Evolutionary conservation across 2,888 invertebrate species (phyloP).

Genomic region (Imbricaverruca yamaguchii): DNA sequence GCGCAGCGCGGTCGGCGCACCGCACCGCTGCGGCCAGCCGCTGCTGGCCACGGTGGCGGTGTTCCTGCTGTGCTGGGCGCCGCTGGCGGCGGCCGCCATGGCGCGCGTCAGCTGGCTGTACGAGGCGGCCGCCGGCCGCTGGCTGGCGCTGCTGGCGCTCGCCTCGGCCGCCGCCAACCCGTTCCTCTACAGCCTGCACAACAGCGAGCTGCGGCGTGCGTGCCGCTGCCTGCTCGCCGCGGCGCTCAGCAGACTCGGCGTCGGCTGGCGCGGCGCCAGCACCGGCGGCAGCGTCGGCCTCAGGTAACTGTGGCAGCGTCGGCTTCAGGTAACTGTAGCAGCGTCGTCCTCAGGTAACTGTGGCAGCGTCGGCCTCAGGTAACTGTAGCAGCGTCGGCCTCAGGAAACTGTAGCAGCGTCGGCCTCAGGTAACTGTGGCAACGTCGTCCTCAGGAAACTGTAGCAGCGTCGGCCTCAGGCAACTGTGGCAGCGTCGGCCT

Average conservation of each 20-base stretch:
- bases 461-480: too few relatives aligned
- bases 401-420: too few relatives aligned
- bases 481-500: too few relatives aligned
- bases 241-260: neutral
- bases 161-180: constrained; percentile 47
- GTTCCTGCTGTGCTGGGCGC: constrained; percentile 54
- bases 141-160: constrained; percentile 49
- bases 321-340: too few relatives aligned
- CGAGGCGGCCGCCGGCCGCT: constrained; percentile 50
- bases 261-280: neutral
- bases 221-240: constrained; percentile 47
- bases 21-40: constrained; percentile 53
- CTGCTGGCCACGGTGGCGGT: constrained; percentile 55
- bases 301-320: neutral
- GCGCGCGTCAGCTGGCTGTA: constrained; percentile 44
- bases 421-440: too few relatives aligned
- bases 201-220: constrained; percentile 53
- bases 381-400: too few relatives aligned
- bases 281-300: neutral
- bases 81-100: constrained; percentile 48
- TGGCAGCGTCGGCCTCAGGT: too few relatives aligned
- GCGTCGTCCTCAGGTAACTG: too few relatives aligned
- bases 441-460: too few relatives aligned
- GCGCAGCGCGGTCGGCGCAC: constrained; percentile 22
- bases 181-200: constrained; percentile 58